Conservation (phyloP, 23 tunicate genomes). For the Halocynthia roretzi region DNA sequence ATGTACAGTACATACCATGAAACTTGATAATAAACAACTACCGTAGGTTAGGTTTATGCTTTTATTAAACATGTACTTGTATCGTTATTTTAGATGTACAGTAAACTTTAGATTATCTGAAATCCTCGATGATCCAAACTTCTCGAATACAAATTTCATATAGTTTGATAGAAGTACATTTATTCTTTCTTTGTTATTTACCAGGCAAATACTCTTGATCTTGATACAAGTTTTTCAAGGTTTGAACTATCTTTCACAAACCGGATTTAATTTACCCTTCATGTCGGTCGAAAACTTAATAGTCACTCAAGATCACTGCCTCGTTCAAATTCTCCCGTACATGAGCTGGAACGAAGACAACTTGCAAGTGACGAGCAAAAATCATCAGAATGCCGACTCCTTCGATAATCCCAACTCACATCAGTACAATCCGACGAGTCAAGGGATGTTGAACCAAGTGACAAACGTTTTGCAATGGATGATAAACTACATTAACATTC, state of each 20-base stretch:
- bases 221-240: constrained; percentile 76
- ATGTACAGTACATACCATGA: too few relatives aligned
- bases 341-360: constrained; percentile 34
- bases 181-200: neutral
- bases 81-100: too few relatives aligned
- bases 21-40: too few relatives aligned
- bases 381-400: constrained; percentile 46
- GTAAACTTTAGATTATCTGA: too few relatives aligned
- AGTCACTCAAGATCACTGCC: constrained; percentile 59
- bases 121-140: too few relatives aligned
- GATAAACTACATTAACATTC: too few relatives aligned
- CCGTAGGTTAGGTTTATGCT: too few relatives aligned
- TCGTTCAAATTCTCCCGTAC: constrained; percentile 78
- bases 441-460: constrained; percentile 47
- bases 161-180: too few relatives aligned
- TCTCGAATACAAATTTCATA: too few relatives aligned
- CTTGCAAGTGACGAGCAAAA: neutral
- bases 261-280: constrained; percentile 52
- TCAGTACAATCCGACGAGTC: constrained; percentile 18
- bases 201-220: constrained; percentile 68
- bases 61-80: too few relatives aligned
- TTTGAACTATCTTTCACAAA: constrained; percentile 42
- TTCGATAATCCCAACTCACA: constrained; percentile 28
- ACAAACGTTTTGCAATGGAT: neutral
- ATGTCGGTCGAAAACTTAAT: constrained; percentile 62